Evolutionary conservation across 1,140 invertebrate genomes (phyloP).

Genomic region (Brachionus rubens): DNA sequence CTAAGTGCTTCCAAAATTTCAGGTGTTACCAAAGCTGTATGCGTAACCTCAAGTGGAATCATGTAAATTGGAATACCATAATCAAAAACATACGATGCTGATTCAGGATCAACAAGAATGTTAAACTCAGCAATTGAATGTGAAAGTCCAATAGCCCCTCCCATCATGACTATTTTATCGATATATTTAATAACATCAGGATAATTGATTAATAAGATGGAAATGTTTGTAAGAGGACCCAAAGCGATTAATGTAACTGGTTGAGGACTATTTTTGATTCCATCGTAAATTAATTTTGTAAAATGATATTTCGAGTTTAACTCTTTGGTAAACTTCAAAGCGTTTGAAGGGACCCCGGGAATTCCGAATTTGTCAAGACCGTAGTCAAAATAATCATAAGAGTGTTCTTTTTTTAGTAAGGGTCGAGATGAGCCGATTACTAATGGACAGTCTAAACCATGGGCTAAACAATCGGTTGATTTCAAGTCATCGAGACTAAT

Average conservation of each 20-base stretch:
- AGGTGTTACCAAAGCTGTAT: not conserved
- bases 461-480: too few species aligned
- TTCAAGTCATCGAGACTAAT: too few species aligned
- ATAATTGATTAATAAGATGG: not conserved
- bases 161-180: not conserved
- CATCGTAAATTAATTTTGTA: not conserved
- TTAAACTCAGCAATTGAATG: not conserved
- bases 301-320: not conserved
- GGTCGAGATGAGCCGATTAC: too few species aligned
- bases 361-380: too few species aligned
- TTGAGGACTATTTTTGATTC: not conserved
- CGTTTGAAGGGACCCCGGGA: not conserved
- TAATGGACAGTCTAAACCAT: too few species aligned
- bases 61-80: not conserved
- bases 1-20: not conserved
- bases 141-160: not conserved
- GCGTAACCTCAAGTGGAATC: not conserved
- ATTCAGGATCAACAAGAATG: not conserved
- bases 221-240: not conserved
- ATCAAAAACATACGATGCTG: not conserved
- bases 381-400: too few species aligned
- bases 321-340: not conserved
- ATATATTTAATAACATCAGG: not conserved
- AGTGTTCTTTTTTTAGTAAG: too few species aligned
- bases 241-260: not conserved